Conservation (phyloP, 2,113 vertebrate species). For the Misgurnus anguillicaudatus region DNA sequence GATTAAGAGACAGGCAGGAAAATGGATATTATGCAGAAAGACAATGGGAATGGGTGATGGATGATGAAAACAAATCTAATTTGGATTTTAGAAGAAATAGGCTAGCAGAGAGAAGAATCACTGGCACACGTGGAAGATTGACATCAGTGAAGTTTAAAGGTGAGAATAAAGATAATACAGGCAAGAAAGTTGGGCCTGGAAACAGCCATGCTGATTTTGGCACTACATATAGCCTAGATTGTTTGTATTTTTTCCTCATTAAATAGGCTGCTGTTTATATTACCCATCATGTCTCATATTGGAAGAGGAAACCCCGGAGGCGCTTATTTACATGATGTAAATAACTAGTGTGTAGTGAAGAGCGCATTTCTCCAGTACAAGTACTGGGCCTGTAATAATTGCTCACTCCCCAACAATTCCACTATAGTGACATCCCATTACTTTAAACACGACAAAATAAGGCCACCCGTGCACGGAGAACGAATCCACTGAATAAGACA, state of each 20-base stretch:
- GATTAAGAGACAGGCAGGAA: slow-evolving; percentile 55
- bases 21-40: slow-evolving; percentile 53
- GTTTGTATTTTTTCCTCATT: not conserved
- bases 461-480: slow-evolving; percentile 45
- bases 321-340: slow-evolving; percentile 18
- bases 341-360: not conserved
- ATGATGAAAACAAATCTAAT: slow-evolving; percentile 28
- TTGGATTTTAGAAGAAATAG: not conserved
- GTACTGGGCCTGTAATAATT: slow-evolving; percentile 39
- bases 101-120: not conserved
- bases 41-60: slow-evolving; percentile 41
- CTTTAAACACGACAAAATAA: slow-evolving; percentile 52
- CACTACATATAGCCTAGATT: not conserved
- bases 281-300: not conserved
- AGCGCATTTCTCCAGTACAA: slow-evolving; percentile 8
- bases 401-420: slow-evolving; percentile 46
- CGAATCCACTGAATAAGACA: slow-evolving; percentile 37
- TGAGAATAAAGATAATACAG: not conserved
- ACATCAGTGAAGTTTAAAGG: slow-evolving; percentile 21
- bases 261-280: not conserved
- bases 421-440: slow-evolving; percentile 43
- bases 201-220: slow-evolving; percentile 9
- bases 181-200: not conserved
- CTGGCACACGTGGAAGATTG: slow-evolving; percentile 23
- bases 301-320: not conserved